Percentiles rank a stretch among this genome's conserved stretches.
Evolutionary conservation across 2,797 vertebrate genomes (phyloP).

Genomic region (Pipistrellus pygmaeus): DNA sequence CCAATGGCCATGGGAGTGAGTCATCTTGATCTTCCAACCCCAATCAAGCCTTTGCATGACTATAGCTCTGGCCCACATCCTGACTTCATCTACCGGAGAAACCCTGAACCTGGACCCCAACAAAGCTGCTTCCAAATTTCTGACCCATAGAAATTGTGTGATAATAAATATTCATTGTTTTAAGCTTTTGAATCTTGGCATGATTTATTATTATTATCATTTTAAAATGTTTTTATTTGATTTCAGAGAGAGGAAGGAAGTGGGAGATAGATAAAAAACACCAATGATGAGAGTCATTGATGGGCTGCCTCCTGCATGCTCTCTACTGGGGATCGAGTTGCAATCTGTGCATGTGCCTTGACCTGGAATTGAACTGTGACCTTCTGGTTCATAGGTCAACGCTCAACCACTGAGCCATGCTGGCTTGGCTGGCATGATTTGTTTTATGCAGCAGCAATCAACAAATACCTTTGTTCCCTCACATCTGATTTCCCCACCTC

Average conservation of each 20-base stretch:
- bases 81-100: not conserved
- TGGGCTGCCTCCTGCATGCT: too few species aligned
- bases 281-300: too few species aligned
- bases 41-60: not conserved
- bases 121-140: not conserved
- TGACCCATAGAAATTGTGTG: not conserved
- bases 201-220: not conserved
- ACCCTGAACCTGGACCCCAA: not conserved
- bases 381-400: too few species aligned
- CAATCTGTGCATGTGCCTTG: too few species aligned
- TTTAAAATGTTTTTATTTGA: too few species aligned
- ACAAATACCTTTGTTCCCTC: constrained; percentile 30
- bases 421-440: not conserved
- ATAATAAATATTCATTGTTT: constrained; percentile 44
- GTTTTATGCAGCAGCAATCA: constrained; percentile 19
- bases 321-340: too few species aligned
- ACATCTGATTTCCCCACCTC: constrained; percentile 36
- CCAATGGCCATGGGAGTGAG: not conserved
- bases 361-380: too few species aligned
- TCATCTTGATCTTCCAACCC: not conserved
- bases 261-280: too few species aligned
- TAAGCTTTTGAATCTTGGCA: not conserved
- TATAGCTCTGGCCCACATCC: not conserved
- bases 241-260: too few species aligned
- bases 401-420: too few species aligned